Base-by-base conservation (phyloP, 2,113 vertebrate species). In the Microtus richardsoni region DNA sequence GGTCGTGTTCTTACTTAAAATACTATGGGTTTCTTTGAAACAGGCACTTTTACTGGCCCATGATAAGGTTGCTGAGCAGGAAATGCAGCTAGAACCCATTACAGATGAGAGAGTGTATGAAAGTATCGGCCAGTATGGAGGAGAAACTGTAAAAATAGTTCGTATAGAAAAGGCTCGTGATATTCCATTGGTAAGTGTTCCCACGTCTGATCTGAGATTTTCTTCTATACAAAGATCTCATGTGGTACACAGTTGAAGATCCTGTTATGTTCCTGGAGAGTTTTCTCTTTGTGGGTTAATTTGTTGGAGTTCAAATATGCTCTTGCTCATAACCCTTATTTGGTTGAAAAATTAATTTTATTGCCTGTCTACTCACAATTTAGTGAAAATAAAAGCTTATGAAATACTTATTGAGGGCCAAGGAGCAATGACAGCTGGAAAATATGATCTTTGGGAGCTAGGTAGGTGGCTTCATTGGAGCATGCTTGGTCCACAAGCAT, bases 11-110 rank as follows among this genome's bases (percentile, higher is more conserved):
- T 93, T 95, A 91, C 58, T 97, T 88, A 96, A 95, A 97, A 96
- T 90, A 5, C 54, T 87, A 0, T 82, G 74, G 30, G 22, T 88
- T 97, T 39, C 96, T 98, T 98, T 97, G 96, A 78, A 91, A 95
- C 97, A 99, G 99, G 99, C 99, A 44, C 99, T 99, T 97, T 98
- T 99, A 95, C 98, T 99, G 97, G 99, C 99, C 71, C 99, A 99
- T 44, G 99, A 99, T 98, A 99, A 98, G 84, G 99, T 99, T 93
- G 99, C 99, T 0, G 99, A 99, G 94, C 99, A 99, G 98, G 99
- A 99, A 98, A 98, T 99, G 98, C 98, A 99, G 95, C 98, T 98
- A 17, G 99, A 99, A 79, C 98, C 99, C n/a, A n/a, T 98, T 94
- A 90, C 98, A 95, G 97, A 98, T 47, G 98, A 99, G 78, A 99